Conservation (phyloP, 2,113 vertebrate genomes). For the Neopipo cinnamomea region DNA sequence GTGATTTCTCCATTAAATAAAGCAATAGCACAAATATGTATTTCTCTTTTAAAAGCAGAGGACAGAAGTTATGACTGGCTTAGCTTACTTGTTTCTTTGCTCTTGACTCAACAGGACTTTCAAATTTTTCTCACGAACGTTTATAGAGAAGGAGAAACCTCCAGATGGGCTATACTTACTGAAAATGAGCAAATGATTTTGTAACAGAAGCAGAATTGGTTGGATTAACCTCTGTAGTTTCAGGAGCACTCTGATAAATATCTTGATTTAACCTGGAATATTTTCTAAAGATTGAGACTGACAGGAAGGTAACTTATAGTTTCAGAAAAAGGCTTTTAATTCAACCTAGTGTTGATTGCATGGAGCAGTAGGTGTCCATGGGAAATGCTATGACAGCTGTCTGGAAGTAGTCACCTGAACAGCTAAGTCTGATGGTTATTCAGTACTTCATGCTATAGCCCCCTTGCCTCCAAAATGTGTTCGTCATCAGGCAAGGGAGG, state of each 20-base stretch:
- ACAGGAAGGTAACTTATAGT: neutral
- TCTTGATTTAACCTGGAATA: neutral
- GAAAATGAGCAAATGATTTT: neutral
- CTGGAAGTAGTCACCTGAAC: neutral
- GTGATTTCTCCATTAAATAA: neutral
- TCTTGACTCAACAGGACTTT: neutral
- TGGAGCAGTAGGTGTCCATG: neutral
- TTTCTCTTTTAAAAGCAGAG: neutral
- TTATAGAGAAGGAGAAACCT: neutral
- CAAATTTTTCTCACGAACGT: neutral
- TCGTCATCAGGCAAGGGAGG: neutral
- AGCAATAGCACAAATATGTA: neutral
- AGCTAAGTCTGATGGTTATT: neutral
- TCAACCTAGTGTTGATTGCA: neutral
- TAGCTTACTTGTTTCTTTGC: neutral
- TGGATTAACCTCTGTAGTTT: neutral
- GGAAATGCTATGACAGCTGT: accelerated
- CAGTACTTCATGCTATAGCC: neutral
- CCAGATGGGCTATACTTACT: neutral
- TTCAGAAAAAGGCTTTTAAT: neutral
- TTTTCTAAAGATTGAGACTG: neutral
- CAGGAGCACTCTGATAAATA: neutral
- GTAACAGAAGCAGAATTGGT: neutral
- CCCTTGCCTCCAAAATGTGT: neutral
- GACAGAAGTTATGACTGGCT: neutral